A percentile compares a stretch with the other conserved stretches of the same genome.
Conservation (phyloP, 2,888 invertebrate species). For the Hyposoter dolosus region DNA sequence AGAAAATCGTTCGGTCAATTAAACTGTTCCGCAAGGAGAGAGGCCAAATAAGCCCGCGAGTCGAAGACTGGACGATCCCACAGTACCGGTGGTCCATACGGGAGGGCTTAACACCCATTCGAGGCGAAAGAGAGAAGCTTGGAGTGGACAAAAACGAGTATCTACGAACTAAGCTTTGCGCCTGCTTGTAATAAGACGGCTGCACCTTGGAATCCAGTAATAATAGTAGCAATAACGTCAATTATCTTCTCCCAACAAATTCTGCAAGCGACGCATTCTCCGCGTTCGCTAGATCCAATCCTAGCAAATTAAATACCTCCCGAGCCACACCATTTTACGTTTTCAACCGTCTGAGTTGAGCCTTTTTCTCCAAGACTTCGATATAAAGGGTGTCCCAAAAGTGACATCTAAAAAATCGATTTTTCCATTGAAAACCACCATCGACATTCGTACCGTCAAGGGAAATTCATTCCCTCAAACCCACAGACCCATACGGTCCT, state of each 20-base stretch:
- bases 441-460: neutral
- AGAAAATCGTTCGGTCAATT: slow-evolving; percentile 71
- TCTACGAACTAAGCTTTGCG: slow-evolving; percentile 18
- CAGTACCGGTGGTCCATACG: slow-evolving; percentile 31
- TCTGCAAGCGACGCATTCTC: slow-evolving; percentile 39
- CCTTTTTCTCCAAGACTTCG: neutral
- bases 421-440: neutral
- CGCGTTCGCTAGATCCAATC: slow-evolving; percentile 10
- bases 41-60: slow-evolving; percentile 35
- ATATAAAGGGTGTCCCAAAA: neutral
- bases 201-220: slow-evolving; percentile 57
- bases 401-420: neutral
- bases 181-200: slow-evolving; percentile 16
- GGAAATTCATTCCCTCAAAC: neutral
- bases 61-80: slow-evolving; percentile 21
- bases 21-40: slow-evolving; percentile 54
- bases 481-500: neutral
- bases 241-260: slow-evolving; percentile 49
- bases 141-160: slow-evolving; percentile 29
- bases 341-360: neutral
- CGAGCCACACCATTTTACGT: neutral
- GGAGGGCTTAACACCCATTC: slow-evolving; percentile 19
- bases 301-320: slow-evolving; percentile 9
- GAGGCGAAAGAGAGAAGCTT: slow-evolving; percentile 22
- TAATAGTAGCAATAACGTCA: slow-evolving; percentile 62